Evolutionary conservation across 2,797 vertebrate species (phyloP).

Genomic region (Neomorphus geoffroyi): DNA sequence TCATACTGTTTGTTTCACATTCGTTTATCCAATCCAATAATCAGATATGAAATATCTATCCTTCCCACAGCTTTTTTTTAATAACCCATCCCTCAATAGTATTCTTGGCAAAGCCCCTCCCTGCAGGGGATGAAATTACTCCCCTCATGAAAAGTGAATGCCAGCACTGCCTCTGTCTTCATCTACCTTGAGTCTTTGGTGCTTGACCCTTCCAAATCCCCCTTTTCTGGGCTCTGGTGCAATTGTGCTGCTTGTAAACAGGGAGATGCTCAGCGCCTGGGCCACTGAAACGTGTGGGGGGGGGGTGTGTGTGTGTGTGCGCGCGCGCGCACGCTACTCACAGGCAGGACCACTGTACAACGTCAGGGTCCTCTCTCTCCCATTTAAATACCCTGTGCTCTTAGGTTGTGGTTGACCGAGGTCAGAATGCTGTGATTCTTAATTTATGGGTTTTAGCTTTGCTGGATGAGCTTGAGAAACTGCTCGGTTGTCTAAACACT

Average conservation of each 20-base stretch:
- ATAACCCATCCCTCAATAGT: background rate
- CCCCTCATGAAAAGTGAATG: background rate
- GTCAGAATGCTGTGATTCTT: background rate
- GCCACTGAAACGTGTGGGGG: too few relatives aligned
- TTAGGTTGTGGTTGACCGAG: background rate
- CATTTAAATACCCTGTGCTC: rapidly evolving
- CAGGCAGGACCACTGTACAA: background rate
- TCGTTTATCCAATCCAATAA: conserved; percentile 29
- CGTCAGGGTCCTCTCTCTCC: background rate
- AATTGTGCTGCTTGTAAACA: background rate
- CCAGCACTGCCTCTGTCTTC: background rate
- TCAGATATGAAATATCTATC: conserved; percentile 31
- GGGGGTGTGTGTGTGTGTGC: rapidly evolving
- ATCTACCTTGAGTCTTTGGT: background rate
- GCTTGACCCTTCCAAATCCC: background rate
- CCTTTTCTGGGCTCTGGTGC: background rate
- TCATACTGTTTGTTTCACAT: conserved; percentile 42
- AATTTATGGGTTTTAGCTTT: background rate
- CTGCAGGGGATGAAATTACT: background rate
- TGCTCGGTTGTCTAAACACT: background rate
- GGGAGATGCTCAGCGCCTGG: background rate
- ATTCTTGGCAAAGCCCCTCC: background rate
- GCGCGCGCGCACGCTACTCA: too few relatives aligned
- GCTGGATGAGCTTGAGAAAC: background rate
- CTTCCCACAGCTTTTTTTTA: conserved; percentile 9